A percentile compares a stretch with the other conserved stretches of the same genome.
phyloP scores from a whole-genome alignment of 2,797 vertebrate genomes.

The Thunnus albacares region DNA sequence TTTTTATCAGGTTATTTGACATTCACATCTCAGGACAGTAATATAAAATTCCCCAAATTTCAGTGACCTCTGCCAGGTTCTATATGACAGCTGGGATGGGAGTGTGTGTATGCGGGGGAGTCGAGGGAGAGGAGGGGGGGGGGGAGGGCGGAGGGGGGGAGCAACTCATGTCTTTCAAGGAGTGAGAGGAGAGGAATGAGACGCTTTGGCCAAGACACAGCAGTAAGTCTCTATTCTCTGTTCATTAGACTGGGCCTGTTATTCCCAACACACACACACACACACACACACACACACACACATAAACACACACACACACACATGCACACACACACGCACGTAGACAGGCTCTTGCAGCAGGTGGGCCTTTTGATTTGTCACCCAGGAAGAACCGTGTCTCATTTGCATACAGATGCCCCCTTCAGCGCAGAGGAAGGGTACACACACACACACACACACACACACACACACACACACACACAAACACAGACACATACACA shows the following conservation, averaged over 20 bases:
- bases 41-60: constrained; percentile 21
- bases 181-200: constrained; percentile 64
- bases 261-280: constrained; percentile 44
- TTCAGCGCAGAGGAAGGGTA: constrained; percentile 80
- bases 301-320: constrained; percentile 39
- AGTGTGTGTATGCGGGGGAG: constrained; percentile 4
- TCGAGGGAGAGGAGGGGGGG: not conserved
- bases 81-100: constrained; percentile 46
- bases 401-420: constrained; percentile 90
- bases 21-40: not conserved
- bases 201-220: constrained; percentile 62
- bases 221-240: constrained; percentile 63
- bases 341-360: constrained; percentile 79
- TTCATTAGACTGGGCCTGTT: constrained; percentile 63
- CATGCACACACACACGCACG: constrained; percentile 38
- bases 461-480: constrained; percentile 29
- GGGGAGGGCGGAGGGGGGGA: not conserved
- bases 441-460: constrained; percentile 30
- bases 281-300: constrained; percentile 50
- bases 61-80: constrained; percentile 38
- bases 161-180: constrained; percentile 59
- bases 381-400: constrained; percentile 85
- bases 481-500: constrained; percentile 27
- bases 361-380: constrained; percentile 89
- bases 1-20: not conserved